phyloP scores from a whole-genome alignment of 2,888 invertebrate genomes.

The Melinaea menophilus region DNA sequence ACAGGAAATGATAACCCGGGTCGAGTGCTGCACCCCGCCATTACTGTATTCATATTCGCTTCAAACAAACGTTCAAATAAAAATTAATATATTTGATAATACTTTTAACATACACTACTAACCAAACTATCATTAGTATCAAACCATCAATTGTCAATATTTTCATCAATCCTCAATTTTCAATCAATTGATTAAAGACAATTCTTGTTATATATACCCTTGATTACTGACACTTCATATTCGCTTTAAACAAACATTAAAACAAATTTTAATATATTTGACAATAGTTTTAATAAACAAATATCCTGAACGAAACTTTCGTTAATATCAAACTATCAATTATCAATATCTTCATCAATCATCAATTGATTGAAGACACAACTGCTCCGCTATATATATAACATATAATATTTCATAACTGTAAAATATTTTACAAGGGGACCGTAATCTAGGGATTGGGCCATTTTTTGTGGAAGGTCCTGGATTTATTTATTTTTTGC shows the following conservation, averaged over 20 bases:
- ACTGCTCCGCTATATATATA: not conserved
- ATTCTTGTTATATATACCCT: too few species aligned
- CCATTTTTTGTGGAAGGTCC: conserved; percentile 58
- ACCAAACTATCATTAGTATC: too few species aligned
- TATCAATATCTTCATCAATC: too few species aligned
- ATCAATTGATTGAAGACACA: too few species aligned
- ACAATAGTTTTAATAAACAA: too few species aligned
- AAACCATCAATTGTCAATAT: too few species aligned
- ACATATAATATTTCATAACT: conserved; percentile 44
- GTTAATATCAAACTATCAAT: too few species aligned
- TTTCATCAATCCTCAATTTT: too few species aligned
- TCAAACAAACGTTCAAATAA: conserved; percentile 30
- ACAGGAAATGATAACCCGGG: conserved; percentile 78
- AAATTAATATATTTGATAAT: not conserved
- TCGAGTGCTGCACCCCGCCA: conserved; percentile 57
- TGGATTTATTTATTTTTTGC: conserved; percentile 77
- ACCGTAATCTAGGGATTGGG: conserved; percentile 68
- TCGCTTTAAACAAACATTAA: conserved; percentile 39
- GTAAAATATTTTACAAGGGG: conserved; percentile 68
- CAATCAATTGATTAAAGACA: too few species aligned
- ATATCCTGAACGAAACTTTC: too few species aligned
- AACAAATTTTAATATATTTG: not conserved
- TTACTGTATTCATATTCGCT: conserved; percentile 44
- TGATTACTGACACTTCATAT: conserved; percentile 31
- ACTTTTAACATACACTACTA: too few species aligned